These are phyloP conservation scores for Xenopus tropicalis DNA, from an alignment of 2,113 vertebrate genomes.

Conservation along the genomic window UCB_Xtro_10.0 CM004444.2:52497501-52498000, in stretches of 20 bases:
- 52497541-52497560: conserved; percentile 92
- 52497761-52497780: conserved; percentile 84
- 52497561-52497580: conserved; percentile 96
- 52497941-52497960: no score
- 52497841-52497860: conserved; percentile 69
- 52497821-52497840: conserved; percentile 96
- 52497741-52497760: conserved; percentile 82
- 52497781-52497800: conserved; percentile 69
- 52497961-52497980: conserved; percentile 18
- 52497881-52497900: conserved; percentile 47
- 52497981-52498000: no score
- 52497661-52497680: conserved; percentile 82
- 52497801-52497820: conserved; percentile 90
- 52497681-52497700: conserved; percentile 84
- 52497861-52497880: background rate
- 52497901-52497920: conserved; percentile 63
- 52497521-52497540: conserved; percentile 92
- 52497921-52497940: conserved; percentile 63
- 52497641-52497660: conserved; percentile 92
- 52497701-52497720: conserved; percentile 92
- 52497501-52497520: conserved; percentile 97
- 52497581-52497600: conserved; percentile 98
- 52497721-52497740: conserved; percentile 96
- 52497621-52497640: conserved; percentile 96
- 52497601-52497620: conserved; percentile 92